Conservation (phyloP, 2,888 invertebrate genomes). For the Metacarcinus magister region DNA sequence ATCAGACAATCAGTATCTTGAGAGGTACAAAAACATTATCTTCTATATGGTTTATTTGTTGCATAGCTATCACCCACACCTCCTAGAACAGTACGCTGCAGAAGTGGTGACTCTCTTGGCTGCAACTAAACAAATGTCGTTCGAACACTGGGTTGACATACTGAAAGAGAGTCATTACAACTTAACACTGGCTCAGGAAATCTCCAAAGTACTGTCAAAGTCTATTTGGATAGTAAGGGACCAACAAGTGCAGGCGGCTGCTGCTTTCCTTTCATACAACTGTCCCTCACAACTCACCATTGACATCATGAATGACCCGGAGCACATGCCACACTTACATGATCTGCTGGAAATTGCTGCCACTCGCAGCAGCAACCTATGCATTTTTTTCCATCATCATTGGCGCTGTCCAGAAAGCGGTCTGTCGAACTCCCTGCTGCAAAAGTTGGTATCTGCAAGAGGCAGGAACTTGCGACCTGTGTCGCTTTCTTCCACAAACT, state of each 20-base stretch:
- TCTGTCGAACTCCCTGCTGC: constrained; percentile 47
- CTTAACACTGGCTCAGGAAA: constrained; percentile 19
- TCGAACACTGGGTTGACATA: constrained; percentile 56
- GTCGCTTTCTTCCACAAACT: not conserved
- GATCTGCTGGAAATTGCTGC: constrained; percentile 2
- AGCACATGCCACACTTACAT: not conserved
- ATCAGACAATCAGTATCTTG: not conserved
- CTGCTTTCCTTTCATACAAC: not conserved
- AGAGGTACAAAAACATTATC: constrained; percentile 44
- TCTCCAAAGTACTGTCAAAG: constrained; percentile 52
- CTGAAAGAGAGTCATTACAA: constrained; percentile 56
- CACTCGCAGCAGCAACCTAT: not conserved
- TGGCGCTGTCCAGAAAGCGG: constrained; percentile 36
- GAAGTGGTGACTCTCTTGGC: constrained; percentile 52
- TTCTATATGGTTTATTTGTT: constrained; percentile 40
- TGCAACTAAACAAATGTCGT: not conserved
- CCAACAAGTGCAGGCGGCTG: constrained; percentile 42
- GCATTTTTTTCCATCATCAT: constrained; percentile 57
- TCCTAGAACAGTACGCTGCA: not conserved
- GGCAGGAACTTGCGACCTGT: not conserved
- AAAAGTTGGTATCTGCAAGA: not conserved
- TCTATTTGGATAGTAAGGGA: constrained; percentile 29
- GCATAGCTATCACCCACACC: not conserved
- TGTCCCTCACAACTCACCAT: constrained; percentile 15
- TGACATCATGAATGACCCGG: constrained; percentile 52